Percentiles rank a stretch among this genome's conserved stretches.
Evolutionary conservation across 2,888 invertebrate species (phyloP).

Genomic region (Meteorus colon): DNA sequence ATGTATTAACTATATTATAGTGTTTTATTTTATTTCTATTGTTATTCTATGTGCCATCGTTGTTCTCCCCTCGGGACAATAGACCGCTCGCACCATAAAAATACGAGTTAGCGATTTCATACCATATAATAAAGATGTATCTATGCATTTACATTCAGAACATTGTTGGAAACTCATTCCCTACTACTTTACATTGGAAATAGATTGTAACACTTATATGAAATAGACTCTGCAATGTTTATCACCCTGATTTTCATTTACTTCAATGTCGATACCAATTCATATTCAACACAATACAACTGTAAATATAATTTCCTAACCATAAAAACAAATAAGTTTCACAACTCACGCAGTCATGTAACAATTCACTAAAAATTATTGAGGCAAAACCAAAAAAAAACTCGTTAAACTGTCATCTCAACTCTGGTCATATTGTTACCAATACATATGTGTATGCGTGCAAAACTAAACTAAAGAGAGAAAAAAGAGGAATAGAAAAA

Average conservation of each 20-base stretch:
- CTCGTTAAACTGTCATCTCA: not conserved
- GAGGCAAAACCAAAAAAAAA: not conserved
- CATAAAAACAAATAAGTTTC: not conserved
- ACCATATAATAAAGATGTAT: not conserved
- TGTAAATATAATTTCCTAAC: not conserved
- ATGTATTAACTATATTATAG: not conserved
- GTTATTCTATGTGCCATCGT: not conserved
- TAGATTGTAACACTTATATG: not conserved
- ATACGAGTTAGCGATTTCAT: slow-evolving; percentile 38
- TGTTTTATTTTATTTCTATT: slow-evolving; percentile 8
- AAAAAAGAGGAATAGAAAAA: not conserved
- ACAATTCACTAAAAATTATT: not conserved
- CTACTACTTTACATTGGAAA: not conserved
- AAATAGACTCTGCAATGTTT: not conserved
- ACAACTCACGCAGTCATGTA: not conserved
- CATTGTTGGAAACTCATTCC: slow-evolving; percentile 22
- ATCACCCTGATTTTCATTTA: not conserved
- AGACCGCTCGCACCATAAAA: not conserved
- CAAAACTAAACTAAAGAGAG: not conserved
- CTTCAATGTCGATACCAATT: not conserved
- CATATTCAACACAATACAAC: not conserved
- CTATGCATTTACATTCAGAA: not conserved
- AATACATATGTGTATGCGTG: not conserved
- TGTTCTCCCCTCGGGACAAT: not conserved
- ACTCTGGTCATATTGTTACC: not conserved